phyloP scores from a whole-genome alignment of 2,797 vertebrate species.

The Sebastes cheni region DNA sequence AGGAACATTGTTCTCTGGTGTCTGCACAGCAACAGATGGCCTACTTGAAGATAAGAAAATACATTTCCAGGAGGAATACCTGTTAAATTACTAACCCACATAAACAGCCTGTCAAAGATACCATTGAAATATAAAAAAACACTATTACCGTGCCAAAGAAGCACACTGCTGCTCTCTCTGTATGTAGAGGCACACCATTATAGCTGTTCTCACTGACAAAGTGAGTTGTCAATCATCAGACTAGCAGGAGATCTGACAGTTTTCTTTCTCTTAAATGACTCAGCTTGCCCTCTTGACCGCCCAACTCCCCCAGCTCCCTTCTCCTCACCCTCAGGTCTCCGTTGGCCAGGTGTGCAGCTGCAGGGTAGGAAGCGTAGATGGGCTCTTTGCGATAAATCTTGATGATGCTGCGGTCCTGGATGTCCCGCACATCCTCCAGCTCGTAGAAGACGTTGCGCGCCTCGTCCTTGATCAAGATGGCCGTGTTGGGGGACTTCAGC shows the following conservation, averaged over 20 bases:
- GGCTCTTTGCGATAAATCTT: conserved; percentile 99
- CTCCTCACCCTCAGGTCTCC: conserved; percentile 95
- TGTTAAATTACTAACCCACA: conserved; percentile 63
- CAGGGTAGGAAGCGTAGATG: conserved; percentile 94
- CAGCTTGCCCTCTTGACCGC: neutral
- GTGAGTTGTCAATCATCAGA: conserved; percentile 21
- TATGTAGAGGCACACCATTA: neutral
- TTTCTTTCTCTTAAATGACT: conserved; percentile 12
- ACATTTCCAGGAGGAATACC: conserved; percentile 71
- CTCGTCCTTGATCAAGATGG: conserved; percentile 99
- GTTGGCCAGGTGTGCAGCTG: conserved; percentile 92
- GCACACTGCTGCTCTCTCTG: neutral
- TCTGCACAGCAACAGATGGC: conserved; percentile 73
- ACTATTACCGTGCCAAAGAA: conserved; percentile 18
- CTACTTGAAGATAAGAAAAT: conserved; percentile 70
- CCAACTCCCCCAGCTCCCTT: neutral
- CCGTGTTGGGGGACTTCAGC: conserved; percentile 98
- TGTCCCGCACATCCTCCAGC: conserved; percentile 96
- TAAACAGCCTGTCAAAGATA: conserved; percentile 57
- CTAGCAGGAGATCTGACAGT: conserved; percentile 19
- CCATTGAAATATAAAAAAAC: conserved; percentile 40
- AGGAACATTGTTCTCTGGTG: conserved; percentile 67
- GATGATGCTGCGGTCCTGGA: conserved; percentile 98
- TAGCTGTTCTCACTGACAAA: neutral
- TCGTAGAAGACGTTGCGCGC: conserved; percentile 98